Percentiles rank a stretch among this genome's conserved stretches.
phyloP scores from a whole-genome alignment of 2,888 invertebrate genomes.

The Drosophila stalkeri region DNA sequence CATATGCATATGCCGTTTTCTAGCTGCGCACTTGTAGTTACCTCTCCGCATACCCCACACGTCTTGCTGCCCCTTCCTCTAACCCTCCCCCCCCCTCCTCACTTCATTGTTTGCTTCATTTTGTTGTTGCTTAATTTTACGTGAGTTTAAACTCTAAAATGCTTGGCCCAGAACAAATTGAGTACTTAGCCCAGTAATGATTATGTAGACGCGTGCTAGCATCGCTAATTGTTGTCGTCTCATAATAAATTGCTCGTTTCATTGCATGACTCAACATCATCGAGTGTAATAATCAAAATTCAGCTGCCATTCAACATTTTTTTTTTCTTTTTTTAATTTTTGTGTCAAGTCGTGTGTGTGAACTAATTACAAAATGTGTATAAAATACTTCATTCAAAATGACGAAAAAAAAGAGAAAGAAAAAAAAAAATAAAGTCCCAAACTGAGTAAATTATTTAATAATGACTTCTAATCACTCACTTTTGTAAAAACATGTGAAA shows the following conservation, averaged over 20 bases:
- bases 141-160: neutral
- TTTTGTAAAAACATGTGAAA: neutral
- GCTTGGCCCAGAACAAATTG: slow-evolving; percentile 14
- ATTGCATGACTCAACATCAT: slow-evolving; percentile 61
- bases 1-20: slow-evolving; percentile 31
- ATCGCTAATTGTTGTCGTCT: slow-evolving; percentile 31
- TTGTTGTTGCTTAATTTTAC: neutral
- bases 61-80: no score
- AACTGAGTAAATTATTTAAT: neutral
- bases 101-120: neutral
- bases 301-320: neutral
- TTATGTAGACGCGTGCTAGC: slow-evolving; percentile 16
- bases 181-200: neutral
- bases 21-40: neutral
- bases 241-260: slow-evolving; percentile 42
- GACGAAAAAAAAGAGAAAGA: neutral
- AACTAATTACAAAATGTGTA: neutral
- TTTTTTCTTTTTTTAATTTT: neutral
- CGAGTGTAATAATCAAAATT: neutral
- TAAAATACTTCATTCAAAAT: neutral
- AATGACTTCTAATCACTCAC: neutral
- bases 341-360: neutral
- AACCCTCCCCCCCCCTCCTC: neutral
- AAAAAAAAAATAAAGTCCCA: neutral
- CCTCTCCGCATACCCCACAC: no score